Evolutionary conservation across 2,888 invertebrate species (phyloP).

Genomic region (Drosophila atroscutellata): DNA sequence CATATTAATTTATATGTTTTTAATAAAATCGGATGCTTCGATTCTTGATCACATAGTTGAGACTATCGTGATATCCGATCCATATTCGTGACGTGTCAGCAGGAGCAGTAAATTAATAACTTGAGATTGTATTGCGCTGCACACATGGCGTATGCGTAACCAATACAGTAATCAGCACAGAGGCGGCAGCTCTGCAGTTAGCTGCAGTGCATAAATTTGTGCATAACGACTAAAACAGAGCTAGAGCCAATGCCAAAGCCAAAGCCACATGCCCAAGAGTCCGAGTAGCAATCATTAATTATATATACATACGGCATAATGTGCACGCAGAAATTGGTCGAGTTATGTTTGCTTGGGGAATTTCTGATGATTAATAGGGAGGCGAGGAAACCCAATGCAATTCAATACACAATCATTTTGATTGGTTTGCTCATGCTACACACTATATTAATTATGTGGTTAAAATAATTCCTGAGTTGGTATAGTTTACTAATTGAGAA

Average conservation of each 20-base stretch:
- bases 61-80: background rate
- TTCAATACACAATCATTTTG: slow-evolving; percentile 36
- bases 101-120: slow-evolving; percentile 62
- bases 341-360: slow-evolving; percentile 39
- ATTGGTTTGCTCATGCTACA: slow-evolving; percentile 31
- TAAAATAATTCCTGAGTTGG: slow-evolving; percentile 4
- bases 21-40: background rate
- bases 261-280: slow-evolving; percentile 25
- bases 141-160: slow-evolving; percentile 41
- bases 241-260: slow-evolving; percentile 9
- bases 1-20: background rate
- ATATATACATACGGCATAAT: slow-evolving; percentile 59
- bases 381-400: slow-evolving; percentile 9
- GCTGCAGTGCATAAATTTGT: slow-evolving; percentile 75
- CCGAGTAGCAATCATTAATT: slow-evolving; percentile 65
- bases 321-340: slow-evolving; percentile 20
- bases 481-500: slow-evolving; percentile 1
- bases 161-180: slow-evolving; percentile 24
- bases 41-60: background rate
- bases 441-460: slow-evolving; percentile 19
- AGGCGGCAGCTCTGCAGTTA: slow-evolving; percentile 32
- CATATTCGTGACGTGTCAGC: background rate
- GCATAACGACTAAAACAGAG: slow-evolving; percentile 7
- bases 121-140: background rate
- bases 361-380: slow-evolving; percentile 25